Base-by-base conservation (phyloP, 37 sponge, comb jelly and placozoan species). In the Crambe crambe region DNA sequence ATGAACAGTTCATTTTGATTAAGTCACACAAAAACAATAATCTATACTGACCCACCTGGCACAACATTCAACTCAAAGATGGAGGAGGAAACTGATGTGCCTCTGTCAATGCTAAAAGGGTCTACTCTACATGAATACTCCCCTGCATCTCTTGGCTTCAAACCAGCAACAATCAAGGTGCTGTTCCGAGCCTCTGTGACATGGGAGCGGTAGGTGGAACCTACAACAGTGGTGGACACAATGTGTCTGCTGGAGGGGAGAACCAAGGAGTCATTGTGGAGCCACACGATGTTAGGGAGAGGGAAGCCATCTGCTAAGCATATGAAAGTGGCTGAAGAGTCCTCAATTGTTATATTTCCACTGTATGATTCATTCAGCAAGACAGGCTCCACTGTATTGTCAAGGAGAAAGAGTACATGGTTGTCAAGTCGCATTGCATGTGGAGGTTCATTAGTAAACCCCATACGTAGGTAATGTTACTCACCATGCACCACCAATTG, bases 231-330 rank as follows among this genome's bases (percentile, higher is more conserved):
- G 9, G 26, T 38, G n/a, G 41, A 10, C 41, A 41, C 23, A 65
- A 8, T 10, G 32, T 36, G 56, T 29, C 74, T 73, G 36, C 5
- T 40, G 67, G 34, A 36, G 31, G 26, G 22, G 12, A 65, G 35
- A 17, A 47, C n/a, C 37, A 62, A 27, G 0, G 25, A 21, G 38
- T 27, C 70, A 56, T 76, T 42, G n/a, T 54, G 56, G 25, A 75
- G 75, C 84, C 84, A 84, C 2, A 18, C 3, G 3, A 84, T 84
- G 3, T 56, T 35, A 12, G 84, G 84, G 17, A 51, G 23, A 8
- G 76, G 76, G 1, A 69, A 58, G 42, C 84, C 84, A 57, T 84
- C 84, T 37, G 84, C 84, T 37, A 37, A 30, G 27, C 84, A 84
- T 18, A 15, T 58, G 29, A 84, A 75, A n/a, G 60, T 51, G 36